Evolutionary conservation across 2,888 invertebrate species (phyloP).

Genomic region (Nemapogon koenigi): DNA sequence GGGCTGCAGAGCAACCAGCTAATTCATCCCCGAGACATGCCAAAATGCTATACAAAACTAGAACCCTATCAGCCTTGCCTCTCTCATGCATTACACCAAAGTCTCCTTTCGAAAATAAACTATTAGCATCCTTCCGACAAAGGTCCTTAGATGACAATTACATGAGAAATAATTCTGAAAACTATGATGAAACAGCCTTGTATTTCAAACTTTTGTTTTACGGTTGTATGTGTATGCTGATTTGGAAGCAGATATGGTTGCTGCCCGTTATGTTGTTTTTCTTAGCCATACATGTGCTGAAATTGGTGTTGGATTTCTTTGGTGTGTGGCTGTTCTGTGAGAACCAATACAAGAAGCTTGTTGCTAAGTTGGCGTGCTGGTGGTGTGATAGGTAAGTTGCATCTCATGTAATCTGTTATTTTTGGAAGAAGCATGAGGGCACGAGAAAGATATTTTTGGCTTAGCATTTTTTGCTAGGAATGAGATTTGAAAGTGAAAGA

Average conservation of each 20-base stretch:
- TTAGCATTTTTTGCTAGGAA: too few species aligned
- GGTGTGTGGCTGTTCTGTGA: conserved; percentile 56
- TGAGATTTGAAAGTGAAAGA: too few species aligned
- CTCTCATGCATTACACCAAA: conserved; percentile 37
- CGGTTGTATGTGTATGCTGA: conserved; percentile 80
- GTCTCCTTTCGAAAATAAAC: conserved; percentile 36
- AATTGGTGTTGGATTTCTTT: conserved; percentile 56
- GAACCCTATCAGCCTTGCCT: conserved; percentile 52
- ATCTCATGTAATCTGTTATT: too few species aligned
- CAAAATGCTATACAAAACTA: conserved; percentile 46
- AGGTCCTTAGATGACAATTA: conserved; percentile 50
- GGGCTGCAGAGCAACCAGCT: conserved; percentile 29
- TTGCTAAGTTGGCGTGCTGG: conserved; percentile 59
- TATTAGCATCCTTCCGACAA: conserved; percentile 45
- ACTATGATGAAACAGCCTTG: conserved; percentile 67
- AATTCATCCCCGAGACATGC: conserved; percentile 44
- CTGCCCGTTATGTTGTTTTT: conserved; percentile 80
- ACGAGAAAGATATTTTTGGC: too few species aligned
- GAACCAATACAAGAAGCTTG: conserved; percentile 44
- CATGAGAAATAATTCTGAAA: conserved; percentile 44
- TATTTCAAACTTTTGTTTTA: conserved; percentile 82
- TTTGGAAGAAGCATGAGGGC: too few species aligned
- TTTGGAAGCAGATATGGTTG: conserved; percentile 88
- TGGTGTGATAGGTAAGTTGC: conserved; percentile 63
- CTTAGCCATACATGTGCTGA: conserved; percentile 71